Base-by-base conservation (phyloP, 2,797 vertebrate species). In the Sphenodon punctatus region DNA sequence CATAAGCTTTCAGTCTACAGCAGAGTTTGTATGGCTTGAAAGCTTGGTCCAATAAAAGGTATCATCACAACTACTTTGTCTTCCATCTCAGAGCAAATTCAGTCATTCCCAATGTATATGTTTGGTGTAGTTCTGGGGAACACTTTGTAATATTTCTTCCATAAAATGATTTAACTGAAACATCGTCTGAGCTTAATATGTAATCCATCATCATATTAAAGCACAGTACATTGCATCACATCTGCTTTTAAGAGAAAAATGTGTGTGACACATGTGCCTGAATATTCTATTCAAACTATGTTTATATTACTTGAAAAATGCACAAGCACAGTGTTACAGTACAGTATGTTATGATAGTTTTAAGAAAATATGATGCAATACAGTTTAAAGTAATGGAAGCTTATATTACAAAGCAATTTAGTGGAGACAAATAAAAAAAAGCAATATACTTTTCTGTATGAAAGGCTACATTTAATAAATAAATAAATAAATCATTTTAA, bases 231-330 rank as follows among this genome's bases (percentile, higher is more conserved):
- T 11, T 36, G 20, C 19, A 58, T 20, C 60, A 48, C n/a, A 10
- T 16, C 34, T 70, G 43, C 48, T 27, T 38, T 59, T 41, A 38
- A n/a, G 38, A 41, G 46, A 49, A 41, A 56, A 63, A 43, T 14
- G 34, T 41, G 4, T 2, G 30, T 39, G 68, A 79, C 81, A 49
- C 25, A 79, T 16, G 46, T 58, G 23, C 34, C 63, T 46, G 34
- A 16, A 59, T 56, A 59, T 87, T 86, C 67, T 79, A 80, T 36
- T 58, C 55, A 36, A 36, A 58, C 32, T 71, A 27, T 43, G 48
- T 66, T n/a, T n/a, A 58, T 14, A 71, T 70, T 32, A 69, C 45
- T 82, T 75, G 51, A 61, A 55, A 79, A 80, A 67, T 36, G 53
- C 27, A 46, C 51, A 63, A 25, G 23, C n/a, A 67, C 46, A 16